These are phyloP conservation scores for Isurus oxyrinchus DNA, from an alignment of 2,113 vertebrate genomes.

Conservation along the genomic window DNA sequence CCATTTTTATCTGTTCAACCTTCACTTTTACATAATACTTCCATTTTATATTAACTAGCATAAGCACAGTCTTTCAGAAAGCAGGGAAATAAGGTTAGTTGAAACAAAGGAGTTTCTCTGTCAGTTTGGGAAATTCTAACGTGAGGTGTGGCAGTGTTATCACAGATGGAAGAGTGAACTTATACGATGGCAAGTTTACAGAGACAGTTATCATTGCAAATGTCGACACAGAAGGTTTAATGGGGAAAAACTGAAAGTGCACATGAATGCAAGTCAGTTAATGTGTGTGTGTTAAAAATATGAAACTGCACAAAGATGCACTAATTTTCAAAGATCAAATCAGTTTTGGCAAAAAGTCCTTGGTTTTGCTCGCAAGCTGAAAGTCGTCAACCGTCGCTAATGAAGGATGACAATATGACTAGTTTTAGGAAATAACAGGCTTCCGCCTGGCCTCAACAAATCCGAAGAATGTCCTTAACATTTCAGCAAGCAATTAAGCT, in stretches of 20 bases:
- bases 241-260: not conserved
- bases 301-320: not conserved
- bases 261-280: not conserved
- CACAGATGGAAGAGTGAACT: not conserved
- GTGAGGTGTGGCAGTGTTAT: not conserved
- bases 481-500: not conserved
- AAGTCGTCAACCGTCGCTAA: not conserved
- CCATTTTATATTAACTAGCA: not conserved
- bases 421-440: not conserved
- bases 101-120: not conserved
- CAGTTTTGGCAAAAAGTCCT: not conserved
- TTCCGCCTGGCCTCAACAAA: not conserved
- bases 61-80: not conserved
- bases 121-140: not conserved
- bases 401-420: not conserved
- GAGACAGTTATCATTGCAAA: not conserved
- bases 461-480: not conserved
- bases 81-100: not conserved
- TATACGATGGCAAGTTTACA: not conserved
- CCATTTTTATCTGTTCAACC: not conserved
- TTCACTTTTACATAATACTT: not conserved
- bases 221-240: not conserved
- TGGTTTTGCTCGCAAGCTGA: not conserved
- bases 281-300: not conserved
- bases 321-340: not conserved